Percentiles rank a stretch among this genome's conserved stretches.
Evolutionary conservation across 2,797 vertebrate species (phyloP).

Genomic region (Hipposideros larvatus): DNA sequence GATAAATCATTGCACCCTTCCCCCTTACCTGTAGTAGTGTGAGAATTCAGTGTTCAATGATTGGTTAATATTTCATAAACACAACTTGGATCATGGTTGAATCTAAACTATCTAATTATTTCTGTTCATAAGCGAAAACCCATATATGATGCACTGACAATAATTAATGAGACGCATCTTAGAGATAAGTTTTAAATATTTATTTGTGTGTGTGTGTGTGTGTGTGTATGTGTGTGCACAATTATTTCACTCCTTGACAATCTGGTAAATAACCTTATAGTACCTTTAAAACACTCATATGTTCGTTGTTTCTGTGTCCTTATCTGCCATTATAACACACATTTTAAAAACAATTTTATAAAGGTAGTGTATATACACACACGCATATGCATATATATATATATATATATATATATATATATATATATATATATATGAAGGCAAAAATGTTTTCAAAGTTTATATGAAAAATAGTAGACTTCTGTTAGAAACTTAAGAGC

Average conservation of each 20-base stretch:
- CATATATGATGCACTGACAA: not conserved
- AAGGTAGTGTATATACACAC: too few relatives aligned
- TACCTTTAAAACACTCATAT: not conserved
- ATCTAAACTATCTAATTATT: not conserved
- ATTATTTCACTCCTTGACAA: not conserved
- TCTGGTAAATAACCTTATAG: not conserved
- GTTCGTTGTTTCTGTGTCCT: not conserved
- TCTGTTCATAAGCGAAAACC: not conserved
- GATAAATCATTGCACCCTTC: not conserved
- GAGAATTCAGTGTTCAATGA: not conserved
- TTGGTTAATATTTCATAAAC: not conserved
- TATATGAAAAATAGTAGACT: not conserved
- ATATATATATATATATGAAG: not conserved
- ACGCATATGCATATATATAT: too few relatives aligned
- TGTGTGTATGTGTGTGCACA: too few relatives aligned
- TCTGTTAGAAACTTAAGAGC: not conserved
- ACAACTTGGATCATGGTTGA: not conserved
- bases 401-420: too few relatives aligned
- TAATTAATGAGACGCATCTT: not conserved
- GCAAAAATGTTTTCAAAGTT: not conserved
- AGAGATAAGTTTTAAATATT: not conserved
- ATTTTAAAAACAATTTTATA: not conserved
- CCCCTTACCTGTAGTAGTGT: not conserved
- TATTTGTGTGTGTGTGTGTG: too few relatives aligned
- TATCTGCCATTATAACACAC: not conserved